Percentiles rank a stretch among this genome's conserved stretches.
Conservation (phyloP, 2,797 vertebrate species). For the Syngnathus acus region DNA sequence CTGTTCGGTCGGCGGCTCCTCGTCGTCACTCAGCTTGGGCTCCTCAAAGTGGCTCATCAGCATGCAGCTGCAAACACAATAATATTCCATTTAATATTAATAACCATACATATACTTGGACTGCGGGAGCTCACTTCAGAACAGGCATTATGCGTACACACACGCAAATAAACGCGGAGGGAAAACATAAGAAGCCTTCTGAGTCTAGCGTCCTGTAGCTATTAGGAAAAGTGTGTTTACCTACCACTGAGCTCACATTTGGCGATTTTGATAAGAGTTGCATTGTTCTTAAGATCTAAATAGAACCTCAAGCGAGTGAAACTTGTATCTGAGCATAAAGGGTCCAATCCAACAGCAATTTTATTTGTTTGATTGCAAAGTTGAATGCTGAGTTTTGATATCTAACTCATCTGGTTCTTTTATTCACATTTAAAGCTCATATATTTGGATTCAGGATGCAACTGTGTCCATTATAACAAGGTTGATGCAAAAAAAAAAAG, state of each 20-base stretch:
- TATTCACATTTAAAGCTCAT: too few species aligned
- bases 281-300: neutral
- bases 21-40: constrained; percentile 82
- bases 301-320: neutral
- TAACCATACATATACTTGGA: constrained; percentile 39
- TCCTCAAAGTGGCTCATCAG: constrained; percentile 90
- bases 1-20: constrained; percentile 94
- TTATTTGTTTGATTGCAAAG: too few species aligned
- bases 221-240: too few species aligned
- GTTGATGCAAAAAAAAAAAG: too few species aligned
- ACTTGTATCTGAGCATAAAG: too few species aligned
- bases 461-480: too few species aligned
- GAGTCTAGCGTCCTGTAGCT: neutral
- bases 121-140: constrained; percentile 37
- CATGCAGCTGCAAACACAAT: constrained; percentile 82
- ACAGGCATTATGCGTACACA: constrained; percentile 14
- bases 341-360: too few species aligned
- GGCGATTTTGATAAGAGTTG: neutral
- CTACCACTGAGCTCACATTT: neutral
- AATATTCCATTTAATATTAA: constrained; percentile 50
- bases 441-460: too few species aligned
- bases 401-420: too few species aligned
- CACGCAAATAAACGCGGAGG: constrained; percentile 43
- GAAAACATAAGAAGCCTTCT: constrained; percentile 6
- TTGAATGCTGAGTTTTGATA: too few species aligned